phyloP scores from a whole-genome alignment of 2,888 invertebrate species.

The Oxyteleia sp. region DNA sequence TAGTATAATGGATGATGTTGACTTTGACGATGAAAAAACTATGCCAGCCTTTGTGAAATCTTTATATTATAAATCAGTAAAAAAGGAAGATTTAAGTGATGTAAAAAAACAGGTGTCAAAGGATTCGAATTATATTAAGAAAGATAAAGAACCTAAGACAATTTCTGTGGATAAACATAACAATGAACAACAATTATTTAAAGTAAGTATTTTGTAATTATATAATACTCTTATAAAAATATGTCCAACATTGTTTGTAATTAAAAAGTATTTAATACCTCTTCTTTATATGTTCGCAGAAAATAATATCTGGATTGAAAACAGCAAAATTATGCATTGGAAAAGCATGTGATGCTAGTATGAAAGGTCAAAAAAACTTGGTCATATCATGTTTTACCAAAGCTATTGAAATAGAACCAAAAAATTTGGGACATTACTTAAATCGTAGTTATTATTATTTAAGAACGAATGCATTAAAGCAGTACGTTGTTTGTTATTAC shows the following conservation, averaged over 20 bases:
- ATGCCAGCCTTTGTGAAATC: conserved; percentile 43
- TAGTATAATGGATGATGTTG: not conserved
- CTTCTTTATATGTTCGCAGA: not conserved
- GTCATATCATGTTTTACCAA: conserved; percentile 44
- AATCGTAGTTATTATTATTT: conserved; percentile 69
- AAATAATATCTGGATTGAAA: not conserved
- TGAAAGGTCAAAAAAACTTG: conserved; percentile 34
- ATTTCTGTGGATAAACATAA: too few relatives aligned
- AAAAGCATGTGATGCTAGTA: conserved; percentile 41
- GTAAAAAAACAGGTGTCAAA: conserved; percentile 3
- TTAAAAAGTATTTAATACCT: too few relatives aligned
- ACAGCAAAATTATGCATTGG: conserved; percentile 24
- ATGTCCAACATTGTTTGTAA: too few relatives aligned
- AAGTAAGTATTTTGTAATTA: too few relatives aligned
- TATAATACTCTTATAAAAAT: too few relatives aligned
- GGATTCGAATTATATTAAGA: conserved; percentile 16
- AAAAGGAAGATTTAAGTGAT: not conserved
- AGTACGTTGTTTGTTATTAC: too few relatives aligned
- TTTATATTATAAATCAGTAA: conserved; percentile 4
- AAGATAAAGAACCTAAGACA: not conserved
- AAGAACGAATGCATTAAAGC: conserved; percentile 43
- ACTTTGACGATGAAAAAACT: conserved; percentile 26
- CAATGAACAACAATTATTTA: too few relatives aligned
- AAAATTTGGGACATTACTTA: conserved; percentile 70
- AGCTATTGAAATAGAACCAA: conserved; percentile 51